Percentiles rank a stretch among this genome's conserved stretches.
phyloP scores from a whole-genome alignment of 2,113 vertebrate genomes.

The Rhea pennata region DNA sequence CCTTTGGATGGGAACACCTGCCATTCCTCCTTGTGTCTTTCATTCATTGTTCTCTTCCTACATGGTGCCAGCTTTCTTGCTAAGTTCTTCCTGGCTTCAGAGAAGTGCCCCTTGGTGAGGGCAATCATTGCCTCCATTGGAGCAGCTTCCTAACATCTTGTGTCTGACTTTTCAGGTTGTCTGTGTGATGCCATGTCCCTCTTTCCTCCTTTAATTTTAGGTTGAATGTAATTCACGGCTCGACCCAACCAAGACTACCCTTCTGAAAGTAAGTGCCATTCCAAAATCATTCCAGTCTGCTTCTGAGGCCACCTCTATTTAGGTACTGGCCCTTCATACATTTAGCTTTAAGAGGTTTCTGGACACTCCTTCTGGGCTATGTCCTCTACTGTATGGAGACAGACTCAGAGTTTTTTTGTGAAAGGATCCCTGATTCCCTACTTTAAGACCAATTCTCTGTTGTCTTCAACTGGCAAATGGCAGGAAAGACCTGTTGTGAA shows the following conservation, averaged over 20 bases:
- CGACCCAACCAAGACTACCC: slow-evolving; percentile 91
- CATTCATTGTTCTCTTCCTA: background rate
- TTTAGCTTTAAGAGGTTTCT: background rate
- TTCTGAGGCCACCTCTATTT: background rate
- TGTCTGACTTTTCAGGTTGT: background rate
- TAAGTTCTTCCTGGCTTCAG: background rate
- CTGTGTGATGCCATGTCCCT: background rate
- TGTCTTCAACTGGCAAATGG: background rate
- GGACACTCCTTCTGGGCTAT: background rate
- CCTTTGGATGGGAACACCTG: background rate
- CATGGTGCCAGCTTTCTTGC: background rate
- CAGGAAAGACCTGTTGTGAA: background rate
- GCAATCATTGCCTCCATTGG: background rate
- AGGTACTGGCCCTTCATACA: background rate
- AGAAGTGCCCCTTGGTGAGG: background rate
- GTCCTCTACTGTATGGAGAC: background rate
- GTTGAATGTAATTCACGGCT: slow-evolving; percentile 97
- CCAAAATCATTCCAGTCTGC: background rate
- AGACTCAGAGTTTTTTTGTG: background rate
- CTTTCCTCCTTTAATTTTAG: slow-evolving; percentile 73
- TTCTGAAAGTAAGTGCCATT: slow-evolving; percentile 86
- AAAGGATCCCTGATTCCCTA: background rate
- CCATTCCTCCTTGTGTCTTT: background rate
- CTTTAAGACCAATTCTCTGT: background rate
- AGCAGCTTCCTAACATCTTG: background rate